Evolutionary conservation across 2,888 invertebrate species (phyloP), one percentile per base, ranked within the genome.

Genomic region (Oeneis ivallda): DNA sequence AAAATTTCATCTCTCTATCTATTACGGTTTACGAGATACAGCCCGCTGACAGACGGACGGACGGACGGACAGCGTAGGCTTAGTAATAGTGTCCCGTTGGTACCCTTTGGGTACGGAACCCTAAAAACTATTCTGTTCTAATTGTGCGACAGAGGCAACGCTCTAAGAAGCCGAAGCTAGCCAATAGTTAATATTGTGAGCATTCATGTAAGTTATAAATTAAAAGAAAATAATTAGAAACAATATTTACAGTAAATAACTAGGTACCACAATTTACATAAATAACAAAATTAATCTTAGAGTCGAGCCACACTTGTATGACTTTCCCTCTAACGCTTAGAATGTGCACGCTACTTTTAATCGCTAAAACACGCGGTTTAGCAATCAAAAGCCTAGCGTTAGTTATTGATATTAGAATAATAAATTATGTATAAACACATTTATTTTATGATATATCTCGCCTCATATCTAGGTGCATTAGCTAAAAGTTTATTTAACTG

Each of bases 171-270:
- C 26, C 26, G 26, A 26, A 26, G 26, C 26, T 5, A 26, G 26
- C 26, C 26, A 26, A 26, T n/a, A 26, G 26, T 4, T 26, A 26
- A 26, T 26, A 26, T 26, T 26, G 5, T 26, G 26, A 26, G 26
- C 26, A 26, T 26, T 26, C 5, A 26, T 26, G 26, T 37, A 37
- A 37, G 7, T 37, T 37, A 58, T 60, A 61, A n/a, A 45, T 65
- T 68, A 70, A 49, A 65, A 72, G 78, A 80, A 73, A 75, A 77
- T 79, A 56, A 53, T 54, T 17, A 56, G 70, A 80, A 83, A 84
- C 80, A 83, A 83, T 87, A 86, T 87, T 83, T 87, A 88, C 86
- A 87, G 72, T 75, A 70, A 70, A 72, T 79, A 3, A 37, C 1
- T 37, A 37, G 7, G 1, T 37, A 81, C 70, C 80, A 75, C 71